These are phyloP conservation scores for Erebia aethiops DNA, from an alignment of 2,888 invertebrate genomes.

Conservation along the genomic window DNA sequence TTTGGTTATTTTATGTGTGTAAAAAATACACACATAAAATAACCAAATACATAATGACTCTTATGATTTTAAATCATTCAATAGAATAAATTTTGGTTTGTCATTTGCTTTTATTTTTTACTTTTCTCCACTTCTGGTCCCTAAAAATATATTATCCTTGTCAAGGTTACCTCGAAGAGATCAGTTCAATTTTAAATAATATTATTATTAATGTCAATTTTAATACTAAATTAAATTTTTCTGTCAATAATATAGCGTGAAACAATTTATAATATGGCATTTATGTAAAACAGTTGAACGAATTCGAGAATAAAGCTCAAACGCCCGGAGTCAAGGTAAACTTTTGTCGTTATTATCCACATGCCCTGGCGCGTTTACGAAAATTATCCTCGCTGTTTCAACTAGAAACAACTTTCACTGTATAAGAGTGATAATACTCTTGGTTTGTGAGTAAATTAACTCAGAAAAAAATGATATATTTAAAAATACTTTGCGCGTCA, in stretches of 20 bases:
- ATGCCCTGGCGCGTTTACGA: slow-evolving; percentile 33
- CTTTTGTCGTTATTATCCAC: slow-evolving; percentile 37
- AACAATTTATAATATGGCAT: slow-evolving; percentile 29
- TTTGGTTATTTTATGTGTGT: too few relatives aligned
- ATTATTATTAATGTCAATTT: too few relatives aligned
- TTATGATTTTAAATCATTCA: too few relatives aligned
- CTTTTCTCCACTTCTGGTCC: too few relatives aligned
- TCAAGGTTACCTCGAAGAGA: too few relatives aligned
- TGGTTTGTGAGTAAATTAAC: background rate
- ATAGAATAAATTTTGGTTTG: too few relatives aligned
- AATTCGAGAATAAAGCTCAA: slow-evolving; percentile 37
- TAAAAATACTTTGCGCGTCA: too few relatives aligned
- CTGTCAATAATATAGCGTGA: background rate
- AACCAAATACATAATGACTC: accelerated
- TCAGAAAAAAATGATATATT: background rate
- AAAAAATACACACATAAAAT: too few relatives aligned
- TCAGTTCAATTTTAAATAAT: too few relatives aligned
- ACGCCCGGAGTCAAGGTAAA: slow-evolving; percentile 33
- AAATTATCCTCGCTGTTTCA: slow-evolving; percentile 33
- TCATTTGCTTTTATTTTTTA: too few relatives aligned
- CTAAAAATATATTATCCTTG: too few relatives aligned
- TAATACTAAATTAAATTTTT: background rate
- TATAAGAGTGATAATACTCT: slow-evolving; percentile 10
- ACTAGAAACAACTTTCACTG: slow-evolving; percentile 25
- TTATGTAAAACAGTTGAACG: slow-evolving; percentile 37